Conservation (phyloP, 1,140 invertebrate species). For the Bombyx mori region DNA sequence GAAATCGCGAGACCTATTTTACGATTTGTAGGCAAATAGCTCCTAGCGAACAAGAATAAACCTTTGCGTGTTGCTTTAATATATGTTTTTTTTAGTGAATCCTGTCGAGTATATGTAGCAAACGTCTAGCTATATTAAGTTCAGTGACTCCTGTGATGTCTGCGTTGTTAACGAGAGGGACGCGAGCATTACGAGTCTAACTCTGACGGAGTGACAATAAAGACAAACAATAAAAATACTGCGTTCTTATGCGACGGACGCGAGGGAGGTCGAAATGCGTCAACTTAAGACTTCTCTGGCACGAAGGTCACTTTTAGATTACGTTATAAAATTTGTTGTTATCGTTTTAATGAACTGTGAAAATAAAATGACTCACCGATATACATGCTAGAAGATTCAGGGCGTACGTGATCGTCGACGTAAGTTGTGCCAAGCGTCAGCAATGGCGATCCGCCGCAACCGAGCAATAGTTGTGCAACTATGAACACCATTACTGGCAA, state of each 20-base stretch:
- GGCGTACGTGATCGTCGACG: conserved; percentile 89
- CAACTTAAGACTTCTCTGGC: too few species aligned
- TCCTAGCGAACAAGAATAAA: too few species aligned
- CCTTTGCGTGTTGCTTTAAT: conserved; percentile 8
- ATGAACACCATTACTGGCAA: conserved; percentile 89
- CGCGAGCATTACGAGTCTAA: conserved; percentile 19
- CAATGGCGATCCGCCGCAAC: conserved; percentile 89
- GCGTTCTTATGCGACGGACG: too few species aligned
- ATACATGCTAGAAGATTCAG: conserved; percentile 87
- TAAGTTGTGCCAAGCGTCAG: conserved; percentile 92
- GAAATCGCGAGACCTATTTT: too few species aligned
- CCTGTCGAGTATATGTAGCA: conserved; percentile 5
- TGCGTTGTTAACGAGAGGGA: conserved; percentile 15
- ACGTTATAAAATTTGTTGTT: too few species aligned
- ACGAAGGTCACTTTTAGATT: too few species aligned
- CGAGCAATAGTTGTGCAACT: conserved; percentile 89
- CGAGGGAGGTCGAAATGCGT: too few species aligned
- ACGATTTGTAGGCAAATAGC: too few species aligned
- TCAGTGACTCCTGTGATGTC: conserved; percentile 19
- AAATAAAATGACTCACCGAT: conserved; percentile 74
- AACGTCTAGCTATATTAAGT: conserved; percentile 16
- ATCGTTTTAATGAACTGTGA: too few species aligned
- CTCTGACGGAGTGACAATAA: conserved; percentile 17
- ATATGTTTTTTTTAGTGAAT: conserved; percentile 17
- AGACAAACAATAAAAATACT: conserved; percentile 7